These are phyloP conservation scores for Cyanocitta stelleri DNA, from an alignment of 2,113 vertebrate genomes.

Conservation along the genomic window DNA sequence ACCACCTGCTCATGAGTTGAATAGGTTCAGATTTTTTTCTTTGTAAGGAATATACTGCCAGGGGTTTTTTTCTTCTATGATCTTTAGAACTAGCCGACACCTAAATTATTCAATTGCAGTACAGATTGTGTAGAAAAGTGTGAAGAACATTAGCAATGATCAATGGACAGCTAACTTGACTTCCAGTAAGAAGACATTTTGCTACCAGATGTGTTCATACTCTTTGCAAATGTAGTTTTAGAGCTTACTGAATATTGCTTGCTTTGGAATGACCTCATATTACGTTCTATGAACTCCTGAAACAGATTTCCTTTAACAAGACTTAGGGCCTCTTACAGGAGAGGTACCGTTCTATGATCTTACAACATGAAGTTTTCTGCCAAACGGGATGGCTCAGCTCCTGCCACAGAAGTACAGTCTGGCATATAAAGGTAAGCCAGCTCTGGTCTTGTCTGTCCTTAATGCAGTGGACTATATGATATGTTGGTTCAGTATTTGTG, in stretches of 20 bases:
- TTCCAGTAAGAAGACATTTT: not conserved
- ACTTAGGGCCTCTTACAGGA: not conserved
- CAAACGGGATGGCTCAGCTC: not conserved
- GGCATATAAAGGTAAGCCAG: not conserved
- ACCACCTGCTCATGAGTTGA: not conserved
- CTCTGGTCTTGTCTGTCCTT: not conserved
- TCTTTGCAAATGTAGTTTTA: not conserved
- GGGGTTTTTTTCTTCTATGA: not conserved
- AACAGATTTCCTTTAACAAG: not conserved
- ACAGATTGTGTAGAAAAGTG: not conserved
- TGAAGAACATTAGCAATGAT: not conserved
- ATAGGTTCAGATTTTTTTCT: not conserved
- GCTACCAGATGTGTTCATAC: not conserved
- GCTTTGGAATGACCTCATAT: not conserved
- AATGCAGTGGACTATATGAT: not conserved
- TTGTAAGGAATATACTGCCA: not conserved
- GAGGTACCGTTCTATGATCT: not conserved
- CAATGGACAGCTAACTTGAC: not conserved
- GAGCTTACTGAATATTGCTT: not conserved
- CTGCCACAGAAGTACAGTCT: not conserved
- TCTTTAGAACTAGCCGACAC: not conserved
- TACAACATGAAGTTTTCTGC: not conserved
- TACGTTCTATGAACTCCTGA: not conserved
- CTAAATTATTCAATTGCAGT: not conserved
- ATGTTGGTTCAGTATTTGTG: not conserved